These are phyloP conservation scores for Mastomys coucha DNA, from an alignment of 2,113 vertebrate species.

Conservation along the genomic window DNA sequence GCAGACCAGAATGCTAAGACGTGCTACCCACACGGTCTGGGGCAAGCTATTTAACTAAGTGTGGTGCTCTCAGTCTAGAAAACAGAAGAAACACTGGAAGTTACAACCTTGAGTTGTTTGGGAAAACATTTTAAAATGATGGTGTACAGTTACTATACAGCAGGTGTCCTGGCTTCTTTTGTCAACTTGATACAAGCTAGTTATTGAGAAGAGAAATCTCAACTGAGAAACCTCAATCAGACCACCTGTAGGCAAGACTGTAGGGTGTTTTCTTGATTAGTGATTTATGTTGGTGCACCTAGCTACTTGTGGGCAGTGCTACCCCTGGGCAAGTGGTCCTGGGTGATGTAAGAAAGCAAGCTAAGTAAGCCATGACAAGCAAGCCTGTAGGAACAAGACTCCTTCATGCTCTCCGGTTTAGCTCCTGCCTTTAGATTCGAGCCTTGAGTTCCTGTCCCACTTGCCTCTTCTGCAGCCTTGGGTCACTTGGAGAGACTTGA, in stretches of 20 bases:
- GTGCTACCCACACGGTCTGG: background rate
- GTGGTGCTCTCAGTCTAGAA: background rate
- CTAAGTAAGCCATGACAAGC: background rate
- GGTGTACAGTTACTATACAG: background rate
- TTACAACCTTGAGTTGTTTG: background rate
- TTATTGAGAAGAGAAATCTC: background rate
- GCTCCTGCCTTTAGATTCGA: background rate
- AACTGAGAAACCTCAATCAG: background rate
- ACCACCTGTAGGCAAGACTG: background rate
- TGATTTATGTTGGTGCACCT: background rate
- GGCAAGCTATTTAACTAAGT: background rate
- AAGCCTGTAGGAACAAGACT: background rate
- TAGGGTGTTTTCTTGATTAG: background rate
- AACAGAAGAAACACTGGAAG: background rate
- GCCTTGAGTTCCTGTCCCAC: background rate
- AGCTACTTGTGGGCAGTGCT: background rate
- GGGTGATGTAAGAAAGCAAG: background rate
- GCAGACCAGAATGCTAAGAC: background rate
- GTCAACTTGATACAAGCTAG: background rate
- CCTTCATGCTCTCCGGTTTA: background rate
- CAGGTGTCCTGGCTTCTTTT: background rate
- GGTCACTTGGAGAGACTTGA: background rate
- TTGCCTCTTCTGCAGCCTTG: background rate
- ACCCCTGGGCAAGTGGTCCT: background rate
- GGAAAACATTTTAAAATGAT: constrained; percentile 6